A percentile compares a stretch with the other conserved stretches of the same genome.
Evolutionary conservation across 1,140 invertebrate species (phyloP).

Genomic region (Drosophila hydei): DNA sequence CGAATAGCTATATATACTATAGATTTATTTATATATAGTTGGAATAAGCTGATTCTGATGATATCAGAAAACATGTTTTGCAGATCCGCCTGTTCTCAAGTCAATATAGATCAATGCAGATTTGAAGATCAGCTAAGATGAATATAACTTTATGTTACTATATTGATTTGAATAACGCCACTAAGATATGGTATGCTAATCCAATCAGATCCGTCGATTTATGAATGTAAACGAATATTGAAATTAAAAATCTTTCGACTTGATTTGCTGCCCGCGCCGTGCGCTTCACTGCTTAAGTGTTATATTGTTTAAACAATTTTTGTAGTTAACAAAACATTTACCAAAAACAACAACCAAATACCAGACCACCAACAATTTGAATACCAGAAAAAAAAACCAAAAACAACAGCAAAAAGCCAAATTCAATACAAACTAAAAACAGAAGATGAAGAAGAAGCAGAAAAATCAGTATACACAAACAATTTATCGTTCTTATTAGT

Average conservation of each 20-base stretch:
- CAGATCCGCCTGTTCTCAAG: too few species aligned
- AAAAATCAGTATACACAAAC: slow-evolving; percentile 29
- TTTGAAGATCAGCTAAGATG: too few species aligned
- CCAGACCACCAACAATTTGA: slow-evolving; percentile 25
- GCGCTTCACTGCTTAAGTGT: slow-evolving; percentile 31
- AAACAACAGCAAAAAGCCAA: slow-evolving; percentile 6
- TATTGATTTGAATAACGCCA: too few species aligned
- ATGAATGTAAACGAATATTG: background rate
- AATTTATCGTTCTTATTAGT: slow-evolving; percentile 70
- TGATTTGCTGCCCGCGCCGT: slow-evolving; percentile 42
- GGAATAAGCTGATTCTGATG: too few species aligned
- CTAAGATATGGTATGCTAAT: too few species aligned
- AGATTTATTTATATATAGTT: too few species aligned
- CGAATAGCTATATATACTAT: too few species aligned
- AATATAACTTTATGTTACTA: too few species aligned
- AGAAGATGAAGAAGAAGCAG: slow-evolving; percentile 11
- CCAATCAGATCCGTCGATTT: too few species aligned
- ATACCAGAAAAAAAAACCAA: slow-evolving; percentile 8
- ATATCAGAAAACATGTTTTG: too few species aligned
- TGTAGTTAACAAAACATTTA: slow-evolving; percentile 49
- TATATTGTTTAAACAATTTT: slow-evolving; percentile 56
- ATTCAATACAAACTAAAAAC: slow-evolving; percentile 3
- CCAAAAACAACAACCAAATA: slow-evolving; percentile 21
- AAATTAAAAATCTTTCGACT: slow-evolving; percentile 25
- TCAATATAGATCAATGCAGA: too few species aligned